Evolutionary conservation across 2,797 vertebrate genomes (phyloP).

Genomic region (Sphenodon punctatus): DNA sequence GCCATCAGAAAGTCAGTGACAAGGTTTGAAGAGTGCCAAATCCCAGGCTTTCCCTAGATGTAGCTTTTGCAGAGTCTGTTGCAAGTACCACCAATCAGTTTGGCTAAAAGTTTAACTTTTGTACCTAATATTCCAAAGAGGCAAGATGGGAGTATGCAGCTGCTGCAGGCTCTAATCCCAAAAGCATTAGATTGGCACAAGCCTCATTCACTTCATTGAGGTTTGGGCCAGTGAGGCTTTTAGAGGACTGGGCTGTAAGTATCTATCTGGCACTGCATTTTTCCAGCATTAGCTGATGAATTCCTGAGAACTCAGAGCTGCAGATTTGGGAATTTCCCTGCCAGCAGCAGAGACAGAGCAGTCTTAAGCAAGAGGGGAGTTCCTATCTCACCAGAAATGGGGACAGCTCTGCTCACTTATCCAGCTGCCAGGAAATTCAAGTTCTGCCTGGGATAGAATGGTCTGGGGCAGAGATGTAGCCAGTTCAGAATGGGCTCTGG

Average conservation of each 20-base stretch:
- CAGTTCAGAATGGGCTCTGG: no score
- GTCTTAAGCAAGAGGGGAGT: neutral
- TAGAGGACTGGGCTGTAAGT: no score
- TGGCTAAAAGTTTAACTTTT: neutral
- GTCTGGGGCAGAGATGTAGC: no score
- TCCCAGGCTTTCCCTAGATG: neutral
- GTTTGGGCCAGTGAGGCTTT: no score
- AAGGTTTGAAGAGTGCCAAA: conserved; percentile 29
- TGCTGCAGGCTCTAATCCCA: no score
- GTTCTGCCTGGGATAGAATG: no score
- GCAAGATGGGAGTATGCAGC: neutral
- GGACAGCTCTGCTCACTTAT: no score
- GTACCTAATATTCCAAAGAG: neutral
- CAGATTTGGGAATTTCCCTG: neutral
- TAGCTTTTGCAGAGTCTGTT: conserved; percentile 8
- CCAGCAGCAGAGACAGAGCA: neutral
- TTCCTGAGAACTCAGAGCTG: neutral
- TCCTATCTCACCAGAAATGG: neutral
- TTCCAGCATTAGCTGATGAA: neutral
- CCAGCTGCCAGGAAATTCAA: no score
- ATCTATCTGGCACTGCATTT: neutral
- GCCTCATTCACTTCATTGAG: no score
- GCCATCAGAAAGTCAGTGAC: neutral
- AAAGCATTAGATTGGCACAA: no score
- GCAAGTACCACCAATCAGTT: neutral